phyloP scores from a whole-genome alignment of 2,888 invertebrate species.

The Lomographa bimaculata region DNA sequence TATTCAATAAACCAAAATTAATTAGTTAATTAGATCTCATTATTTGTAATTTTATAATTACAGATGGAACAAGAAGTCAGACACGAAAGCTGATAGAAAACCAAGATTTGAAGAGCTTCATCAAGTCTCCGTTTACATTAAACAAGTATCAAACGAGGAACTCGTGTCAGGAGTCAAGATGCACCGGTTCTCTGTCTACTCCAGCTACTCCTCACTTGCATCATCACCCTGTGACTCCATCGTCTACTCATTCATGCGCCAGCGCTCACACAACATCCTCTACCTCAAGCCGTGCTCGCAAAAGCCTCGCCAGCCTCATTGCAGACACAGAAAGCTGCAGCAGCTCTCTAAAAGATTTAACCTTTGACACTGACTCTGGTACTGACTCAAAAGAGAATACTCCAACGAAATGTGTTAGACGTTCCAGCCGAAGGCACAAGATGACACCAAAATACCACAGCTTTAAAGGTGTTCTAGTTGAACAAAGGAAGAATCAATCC shows the following conservation, averaged over 20 bases:
- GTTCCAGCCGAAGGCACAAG: conserved; percentile 54
- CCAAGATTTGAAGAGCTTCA: conserved; percentile 70
- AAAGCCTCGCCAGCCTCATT: conserved; percentile 71
- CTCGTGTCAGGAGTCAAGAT: conserved; percentile 56
- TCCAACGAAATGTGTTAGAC: conserved; percentile 56
- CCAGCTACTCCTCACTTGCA: conserved; percentile 70
- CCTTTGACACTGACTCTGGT: conserved; percentile 74
- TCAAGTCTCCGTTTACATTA: conserved; percentile 76
- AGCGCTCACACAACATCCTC: conserved; percentile 71
- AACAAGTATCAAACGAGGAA: conserved; percentile 71
- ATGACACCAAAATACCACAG: conserved; percentile 64
- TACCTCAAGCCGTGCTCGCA: conserved; percentile 71
- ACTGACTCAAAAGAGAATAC: conserved; percentile 77
- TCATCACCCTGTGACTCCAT: conserved; percentile 70
- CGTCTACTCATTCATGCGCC: conserved; percentile 70
- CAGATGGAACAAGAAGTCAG: conserved; percentile 64
- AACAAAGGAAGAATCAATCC: conserved; percentile 61
- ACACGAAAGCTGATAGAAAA: conserved; percentile 58
- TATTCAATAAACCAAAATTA: neutral
- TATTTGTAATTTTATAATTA: conserved; percentile 1
- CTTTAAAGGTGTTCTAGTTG: conserved; percentile 68
- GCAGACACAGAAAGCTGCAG: conserved; percentile 80
- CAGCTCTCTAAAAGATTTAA: conserved; percentile 76
- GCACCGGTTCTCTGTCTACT: conserved; percentile 62
- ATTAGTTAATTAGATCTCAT: conserved; percentile 2